phyloP scores from a whole-genome alignment of 2,797 vertebrate genomes.

The Myioborus melanocephalus region DNA sequence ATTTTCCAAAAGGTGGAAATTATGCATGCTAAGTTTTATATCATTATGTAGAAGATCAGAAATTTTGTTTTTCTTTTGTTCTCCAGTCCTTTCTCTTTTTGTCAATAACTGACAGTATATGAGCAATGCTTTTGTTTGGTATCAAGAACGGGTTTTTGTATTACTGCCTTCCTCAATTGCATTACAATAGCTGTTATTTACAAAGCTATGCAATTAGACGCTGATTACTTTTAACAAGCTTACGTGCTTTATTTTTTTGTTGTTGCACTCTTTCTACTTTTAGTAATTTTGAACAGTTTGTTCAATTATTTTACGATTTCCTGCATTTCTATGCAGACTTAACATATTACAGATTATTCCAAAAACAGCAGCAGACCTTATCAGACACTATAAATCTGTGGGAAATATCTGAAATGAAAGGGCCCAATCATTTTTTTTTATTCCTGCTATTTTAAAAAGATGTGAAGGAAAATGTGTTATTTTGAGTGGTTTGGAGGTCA shows the following conservation, averaged over 20 bases:
- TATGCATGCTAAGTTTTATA: background rate
- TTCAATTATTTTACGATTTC: background rate
- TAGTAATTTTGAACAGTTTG: background rate
- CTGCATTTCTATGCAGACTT: background rate
- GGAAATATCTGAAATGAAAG: background rate
- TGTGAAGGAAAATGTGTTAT: background rate
- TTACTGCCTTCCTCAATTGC: background rate
- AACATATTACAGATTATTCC: background rate
- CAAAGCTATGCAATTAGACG: background rate
- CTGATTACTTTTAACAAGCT: slow-evolving; percentile 8
- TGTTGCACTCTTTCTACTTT: background rate
- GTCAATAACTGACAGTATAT: background rate
- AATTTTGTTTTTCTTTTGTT: background rate
- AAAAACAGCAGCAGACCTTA: background rate
- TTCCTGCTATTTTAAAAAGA: background rate
- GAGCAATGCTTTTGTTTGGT: background rate
- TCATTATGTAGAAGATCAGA: background rate
- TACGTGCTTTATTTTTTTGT: background rate
- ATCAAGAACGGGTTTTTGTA: background rate
- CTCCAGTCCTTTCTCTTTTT: background rate
- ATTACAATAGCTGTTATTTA: background rate
- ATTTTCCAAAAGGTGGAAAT: background rate
- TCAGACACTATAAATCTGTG: background rate
- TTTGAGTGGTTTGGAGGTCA: background rate
- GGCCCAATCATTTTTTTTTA: background rate